Percentiles rank a stretch among this genome's conserved stretches.
These are phyloP conservation scores for Dendrocopos noguchii DNA, from an alignment of 2,113 vertebrate species.

Conservation along the genomic window DNA sequence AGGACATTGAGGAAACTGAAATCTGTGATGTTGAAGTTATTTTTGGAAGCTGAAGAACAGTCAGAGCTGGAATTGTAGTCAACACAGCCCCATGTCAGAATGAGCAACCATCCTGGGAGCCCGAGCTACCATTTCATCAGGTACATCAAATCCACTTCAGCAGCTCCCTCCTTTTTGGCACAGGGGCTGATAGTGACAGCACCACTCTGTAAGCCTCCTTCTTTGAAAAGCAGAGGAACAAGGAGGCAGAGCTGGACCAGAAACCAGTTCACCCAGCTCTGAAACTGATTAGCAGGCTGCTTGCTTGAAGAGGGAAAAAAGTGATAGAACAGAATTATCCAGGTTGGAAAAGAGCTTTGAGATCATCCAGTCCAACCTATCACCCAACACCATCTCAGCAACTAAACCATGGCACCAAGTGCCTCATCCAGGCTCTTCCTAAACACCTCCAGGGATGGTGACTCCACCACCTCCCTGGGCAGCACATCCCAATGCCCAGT, in stretches of 20 bases:
- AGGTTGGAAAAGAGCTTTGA: too few species aligned
- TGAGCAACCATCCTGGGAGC: constrained; percentile 12
- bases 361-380: too few species aligned
- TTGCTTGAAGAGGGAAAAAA: background rate
- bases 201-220: background rate
- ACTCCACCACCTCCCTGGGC: too few species aligned
- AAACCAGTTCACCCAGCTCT: background rate
- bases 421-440: too few species aligned
- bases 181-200: background rate
- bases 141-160: constrained; percentile 15
- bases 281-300: background rate
- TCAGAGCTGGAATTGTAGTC: background rate
- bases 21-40: background rate
- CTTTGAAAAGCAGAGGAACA: background rate
- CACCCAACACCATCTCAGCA: too few species aligned
- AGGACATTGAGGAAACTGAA: background rate
- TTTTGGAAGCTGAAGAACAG: background rate
- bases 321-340: too few species aligned
- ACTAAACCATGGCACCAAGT: too few species aligned
- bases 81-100: background rate
- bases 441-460: too few species aligned
- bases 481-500: too few species aligned
- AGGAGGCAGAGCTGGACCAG: background rate
- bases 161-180: background rate
- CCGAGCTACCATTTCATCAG: constrained; percentile 2